Evolutionary conservation across 2,888 invertebrate genomes (phyloP).

Genomic region (Scaptomyza reducta): DNA sequence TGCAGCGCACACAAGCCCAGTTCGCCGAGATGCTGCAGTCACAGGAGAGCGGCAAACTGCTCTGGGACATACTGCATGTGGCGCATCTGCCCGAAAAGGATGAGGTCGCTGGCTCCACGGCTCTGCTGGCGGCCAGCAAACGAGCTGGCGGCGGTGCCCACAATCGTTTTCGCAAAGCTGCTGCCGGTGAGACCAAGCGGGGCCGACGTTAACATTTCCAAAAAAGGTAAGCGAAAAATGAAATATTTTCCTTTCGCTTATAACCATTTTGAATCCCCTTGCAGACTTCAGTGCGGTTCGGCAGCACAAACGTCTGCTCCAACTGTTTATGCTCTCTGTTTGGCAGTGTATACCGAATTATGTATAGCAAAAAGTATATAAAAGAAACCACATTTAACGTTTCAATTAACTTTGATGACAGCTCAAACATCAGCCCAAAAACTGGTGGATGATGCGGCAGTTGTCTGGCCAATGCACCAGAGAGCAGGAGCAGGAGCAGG

Average conservation of each 20-base stretch:
- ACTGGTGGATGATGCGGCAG: background rate
- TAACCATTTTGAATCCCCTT: background rate
- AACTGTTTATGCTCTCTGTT: background rate
- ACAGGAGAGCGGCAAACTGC: slow-evolving; percentile 87
- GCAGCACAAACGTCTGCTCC: background rate
- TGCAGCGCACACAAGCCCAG: slow-evolving; percentile 87
- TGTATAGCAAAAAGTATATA: background rate
- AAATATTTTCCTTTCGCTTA: background rate
- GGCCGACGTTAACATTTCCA: slow-evolving; percentile 36
- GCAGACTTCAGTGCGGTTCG: background rate
- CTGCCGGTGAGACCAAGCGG: slow-evolving; percentile 64
- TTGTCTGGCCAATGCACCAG: slow-evolving; percentile 10
- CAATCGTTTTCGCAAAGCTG: slow-evolving; percentile 80
- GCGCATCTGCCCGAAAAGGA: slow-evolving; percentile 86
- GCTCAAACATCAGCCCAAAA: background rate
- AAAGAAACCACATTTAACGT: slow-evolving; percentile 20
- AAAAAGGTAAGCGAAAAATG: background rate
- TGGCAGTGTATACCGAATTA: slow-evolving; percentile 4
- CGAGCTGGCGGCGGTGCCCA: slow-evolving; percentile 65
- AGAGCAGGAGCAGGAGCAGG: slow-evolving; percentile 4
- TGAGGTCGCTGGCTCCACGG: slow-evolving; percentile 74
- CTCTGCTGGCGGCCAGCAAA: slow-evolving; percentile 74
- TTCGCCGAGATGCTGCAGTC: slow-evolving; percentile 90
- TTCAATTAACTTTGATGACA: slow-evolving; percentile 47
- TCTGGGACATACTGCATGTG: slow-evolving; percentile 90